Percentiles rank a stretch among this genome's conserved stretches.
These are phyloP conservation scores for Atrina japonica DNA, from an alignment of 2,888 invertebrate genomes.

Conservation along the genomic window DNA sequence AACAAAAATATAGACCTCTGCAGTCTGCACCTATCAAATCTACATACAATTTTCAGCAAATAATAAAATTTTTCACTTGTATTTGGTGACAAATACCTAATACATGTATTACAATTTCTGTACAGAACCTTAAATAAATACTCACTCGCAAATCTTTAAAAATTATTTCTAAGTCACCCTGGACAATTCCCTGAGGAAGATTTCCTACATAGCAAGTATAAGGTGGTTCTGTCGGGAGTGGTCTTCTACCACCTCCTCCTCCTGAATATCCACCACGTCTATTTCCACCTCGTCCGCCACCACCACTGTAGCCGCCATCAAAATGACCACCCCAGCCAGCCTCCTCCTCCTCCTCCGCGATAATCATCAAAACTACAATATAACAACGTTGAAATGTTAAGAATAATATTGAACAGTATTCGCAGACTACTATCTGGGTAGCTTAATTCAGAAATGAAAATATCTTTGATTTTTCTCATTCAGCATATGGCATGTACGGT, in stretches of 20 bases:
- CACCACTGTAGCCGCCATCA: conserved; percentile 3
- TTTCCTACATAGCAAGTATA: conserved; percentile 97
- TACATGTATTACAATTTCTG: too few species aligned
- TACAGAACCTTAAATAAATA: too few species aligned
- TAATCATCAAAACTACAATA: conserved; percentile 16
- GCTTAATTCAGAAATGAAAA: too few species aligned
- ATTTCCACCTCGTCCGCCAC: conserved; percentile 17
- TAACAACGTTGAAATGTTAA: too few species aligned
- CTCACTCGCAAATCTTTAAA: conserved; percentile 84
- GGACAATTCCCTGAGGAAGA: conserved; percentile 92
- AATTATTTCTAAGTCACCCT: conserved; percentile 95
- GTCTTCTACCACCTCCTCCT: conserved; percentile 82
- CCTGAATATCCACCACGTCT: conserved; percentile 54
- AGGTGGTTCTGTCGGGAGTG: conserved; percentile 93
- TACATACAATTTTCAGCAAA: too few species aligned
- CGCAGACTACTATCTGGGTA: too few species aligned
- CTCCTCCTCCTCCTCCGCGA: conserved; percentile 19
- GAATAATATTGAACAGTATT: neutral
- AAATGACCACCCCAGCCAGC: neutral
- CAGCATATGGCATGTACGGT: too few species aligned
- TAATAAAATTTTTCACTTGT: too few species aligned
- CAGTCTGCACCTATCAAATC: too few species aligned
- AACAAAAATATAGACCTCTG: too few species aligned
- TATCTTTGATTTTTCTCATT: too few species aligned
- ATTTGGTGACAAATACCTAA: too few species aligned